These are phyloP conservation scores for Coelopa pilipes DNA, from an alignment of 2,888 invertebrate genomes.

Conservation along the genomic window DNA sequence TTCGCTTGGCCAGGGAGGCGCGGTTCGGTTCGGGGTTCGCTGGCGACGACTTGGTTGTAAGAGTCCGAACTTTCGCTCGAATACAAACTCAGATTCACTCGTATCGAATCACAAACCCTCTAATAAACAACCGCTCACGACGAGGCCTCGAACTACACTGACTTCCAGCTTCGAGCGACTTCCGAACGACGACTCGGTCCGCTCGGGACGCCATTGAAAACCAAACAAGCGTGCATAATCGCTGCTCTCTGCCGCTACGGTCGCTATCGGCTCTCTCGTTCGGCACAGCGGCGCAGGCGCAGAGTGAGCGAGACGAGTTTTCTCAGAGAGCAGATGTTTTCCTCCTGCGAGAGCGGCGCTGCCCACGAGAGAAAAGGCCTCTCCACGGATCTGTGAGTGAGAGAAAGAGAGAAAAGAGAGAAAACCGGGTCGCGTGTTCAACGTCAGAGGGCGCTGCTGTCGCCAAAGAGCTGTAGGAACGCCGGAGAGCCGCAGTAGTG, in stretches of 20 bases:
- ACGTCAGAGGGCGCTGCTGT: conserved; percentile 34
- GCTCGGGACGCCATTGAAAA: conserved; percentile 45
- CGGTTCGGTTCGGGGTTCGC: conserved; percentile 3
- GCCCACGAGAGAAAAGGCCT: neutral
- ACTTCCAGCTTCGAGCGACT: conserved; percentile 51
- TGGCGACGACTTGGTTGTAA: neutral
- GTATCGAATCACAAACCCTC: too few relatives aligned
- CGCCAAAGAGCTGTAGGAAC: neutral
- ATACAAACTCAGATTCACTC: neutral
- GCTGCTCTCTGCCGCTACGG: conserved; percentile 44
- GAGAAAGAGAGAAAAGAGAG: conserved; percentile 11
- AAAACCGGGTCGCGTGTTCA: neutral
- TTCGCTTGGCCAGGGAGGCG: conserved; percentile 57
- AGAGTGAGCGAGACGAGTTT: conserved; percentile 35
- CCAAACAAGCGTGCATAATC: conserved; percentile 52
- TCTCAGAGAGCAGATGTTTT: conserved; percentile 35
- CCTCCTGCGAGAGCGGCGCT: neutral
- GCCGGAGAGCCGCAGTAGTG: too few relatives aligned
- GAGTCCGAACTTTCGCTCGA: too few relatives aligned
- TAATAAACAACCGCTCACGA: conserved; percentile 59
- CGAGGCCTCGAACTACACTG: conserved; percentile 63
- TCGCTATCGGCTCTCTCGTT: conserved; percentile 12
- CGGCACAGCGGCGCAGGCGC: conserved; percentile 6
- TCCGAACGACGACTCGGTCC: conserved; percentile 61
- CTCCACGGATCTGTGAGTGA: neutral